Conservation (phyloP, 2,888 invertebrate species). For the Tetropium fuscum region DNA sequence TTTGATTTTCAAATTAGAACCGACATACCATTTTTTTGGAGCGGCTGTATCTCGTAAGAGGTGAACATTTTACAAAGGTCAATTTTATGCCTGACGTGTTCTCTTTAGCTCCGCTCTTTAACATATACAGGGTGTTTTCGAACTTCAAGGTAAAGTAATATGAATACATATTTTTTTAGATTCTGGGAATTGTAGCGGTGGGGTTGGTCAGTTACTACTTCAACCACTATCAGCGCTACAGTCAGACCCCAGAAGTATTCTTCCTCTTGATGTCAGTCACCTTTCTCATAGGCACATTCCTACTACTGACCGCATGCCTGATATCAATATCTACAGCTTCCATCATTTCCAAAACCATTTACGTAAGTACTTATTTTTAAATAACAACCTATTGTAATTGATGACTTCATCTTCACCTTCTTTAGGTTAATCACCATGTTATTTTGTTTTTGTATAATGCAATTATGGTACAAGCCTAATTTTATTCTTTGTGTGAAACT, state of each 20-base stretch:
- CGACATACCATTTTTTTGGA: too few relatives aligned
- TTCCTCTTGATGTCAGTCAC: conserved; percentile 80
- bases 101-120: not conserved
- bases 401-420: conserved; percentile 32
- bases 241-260: conserved; percentile 73
- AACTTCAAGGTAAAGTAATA: not conserved
- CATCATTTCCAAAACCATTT: conserved; percentile 84
- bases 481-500: too few relatives aligned
- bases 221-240: conserved; percentile 44
- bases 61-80: too few relatives aligned
- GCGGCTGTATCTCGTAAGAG: too few relatives aligned
- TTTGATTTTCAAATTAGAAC: too few relatives aligned
- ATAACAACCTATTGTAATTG: conserved; percentile 6
- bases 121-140: not conserved
- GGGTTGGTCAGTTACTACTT: conserved; percentile 74
- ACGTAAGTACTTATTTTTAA: conserved; percentile 71
- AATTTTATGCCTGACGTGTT: too few relatives aligned
- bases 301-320: conserved; percentile 80
- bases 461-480: not conserved
- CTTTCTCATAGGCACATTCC: conserved; percentile 84
- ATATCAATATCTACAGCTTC: conserved; percentile 85
- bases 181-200: conserved; percentile 81
- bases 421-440: conserved; percentile 12
- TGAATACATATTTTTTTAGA: conserved; percentile 69
- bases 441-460: not conserved